Evolutionary conservation across 2,888 invertebrate species (phyloP).

Genomic region (Dryadula phaetusa): DNA sequence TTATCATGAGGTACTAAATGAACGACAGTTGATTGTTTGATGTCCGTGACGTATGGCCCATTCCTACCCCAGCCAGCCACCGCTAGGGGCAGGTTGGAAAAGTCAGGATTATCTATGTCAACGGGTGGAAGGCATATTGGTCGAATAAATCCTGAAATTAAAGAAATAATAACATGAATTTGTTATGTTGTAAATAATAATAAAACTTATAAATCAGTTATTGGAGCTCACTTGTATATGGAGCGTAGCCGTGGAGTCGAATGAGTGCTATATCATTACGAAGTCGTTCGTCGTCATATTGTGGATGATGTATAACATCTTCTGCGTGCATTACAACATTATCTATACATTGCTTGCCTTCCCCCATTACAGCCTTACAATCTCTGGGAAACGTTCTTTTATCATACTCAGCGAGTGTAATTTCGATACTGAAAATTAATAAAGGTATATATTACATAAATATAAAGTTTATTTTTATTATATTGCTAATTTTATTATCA

Average conservation of each 20-base stretch:
- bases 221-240: constrained; percentile 66
- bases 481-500: not conserved
- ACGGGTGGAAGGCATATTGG: constrained; percentile 74
- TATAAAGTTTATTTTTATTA: not conserved
- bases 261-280: constrained; percentile 73
- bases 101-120: constrained; percentile 66
- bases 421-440: constrained; percentile 60
- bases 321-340: constrained; percentile 66
- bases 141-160: constrained; percentile 69
- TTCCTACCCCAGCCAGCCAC: constrained; percentile 77
- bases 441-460: no score
- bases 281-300: constrained; percentile 63
- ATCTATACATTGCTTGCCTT: constrained; percentile 63
- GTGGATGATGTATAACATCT: constrained; percentile 59
- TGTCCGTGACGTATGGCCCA: constrained; percentile 61
- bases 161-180: not conserved
- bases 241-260: constrained; percentile 60
- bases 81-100: constrained; percentile 64
- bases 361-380: constrained; percentile 59
- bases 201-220: not conserved
- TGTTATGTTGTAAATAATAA: not conserved
- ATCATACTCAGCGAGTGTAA: constrained; percentile 72
- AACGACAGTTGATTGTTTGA: constrained; percentile 73
- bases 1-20: constrained; percentile 66
- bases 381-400: constrained; percentile 73